Evolutionary conservation across 30 jellyfish, hydroid and myxozoan species (phyloP).

Genomic region (Aurelia coerulea): DNA sequence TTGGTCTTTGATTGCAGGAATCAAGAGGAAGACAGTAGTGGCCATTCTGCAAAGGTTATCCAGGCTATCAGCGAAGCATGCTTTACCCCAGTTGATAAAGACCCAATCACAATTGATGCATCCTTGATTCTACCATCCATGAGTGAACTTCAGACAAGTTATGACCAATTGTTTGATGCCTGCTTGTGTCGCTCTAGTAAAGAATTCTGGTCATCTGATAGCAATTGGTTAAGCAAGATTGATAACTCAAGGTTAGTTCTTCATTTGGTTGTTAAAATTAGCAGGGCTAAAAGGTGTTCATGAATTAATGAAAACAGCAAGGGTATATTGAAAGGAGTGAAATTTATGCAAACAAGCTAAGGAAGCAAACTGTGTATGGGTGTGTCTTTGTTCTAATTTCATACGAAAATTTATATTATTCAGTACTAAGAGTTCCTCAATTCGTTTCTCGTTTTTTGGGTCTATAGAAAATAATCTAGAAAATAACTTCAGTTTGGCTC

Average conservation of each 20-base stretch:
- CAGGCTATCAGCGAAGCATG: conserved; percentile 33
- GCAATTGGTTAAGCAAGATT: conserved; percentile 76
- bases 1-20: conserved; percentile 4
- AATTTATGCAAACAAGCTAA: too few species aligned
- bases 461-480: too few species aligned
- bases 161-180: conserved; percentile 42
- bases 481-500: too few species aligned
- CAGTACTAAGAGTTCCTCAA: too few species aligned
- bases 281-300: too few species aligned
- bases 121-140: conserved; percentile 60
- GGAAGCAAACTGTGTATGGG: too few species aligned
- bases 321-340: too few species aligned
- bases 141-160: conserved; percentile 74
- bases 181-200: conserved; percentile 74
- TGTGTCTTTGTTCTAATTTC: too few species aligned
- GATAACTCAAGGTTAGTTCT: conserved; percentile 78
- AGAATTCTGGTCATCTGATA: conserved; percentile 89
- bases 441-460: too few species aligned
- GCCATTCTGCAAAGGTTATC: conserved; percentile 46
- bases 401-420: too few species aligned
- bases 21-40: conserved; percentile 49
- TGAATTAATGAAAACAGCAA: too few species aligned
- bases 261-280: neutral
- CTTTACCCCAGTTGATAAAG: conserved; percentile 18
- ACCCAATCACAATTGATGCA: conserved; percentile 60